Evolutionary conservation across 2,797 vertebrate genomes (phyloP).

Genomic region (Galagoides demidoff): DNA sequence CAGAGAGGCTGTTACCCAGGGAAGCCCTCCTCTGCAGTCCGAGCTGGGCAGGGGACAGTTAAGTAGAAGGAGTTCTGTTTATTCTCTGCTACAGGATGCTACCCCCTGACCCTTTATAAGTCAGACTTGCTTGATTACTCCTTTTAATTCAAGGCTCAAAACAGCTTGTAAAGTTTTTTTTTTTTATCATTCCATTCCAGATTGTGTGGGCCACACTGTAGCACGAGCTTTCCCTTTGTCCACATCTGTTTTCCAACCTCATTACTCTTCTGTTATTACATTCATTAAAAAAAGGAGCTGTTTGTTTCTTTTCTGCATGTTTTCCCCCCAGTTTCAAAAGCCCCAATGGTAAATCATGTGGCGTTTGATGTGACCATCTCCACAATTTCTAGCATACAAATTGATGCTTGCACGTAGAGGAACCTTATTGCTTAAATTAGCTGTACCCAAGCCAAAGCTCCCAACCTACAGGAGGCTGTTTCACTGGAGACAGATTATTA

Average conservation of each 20-base stretch:
- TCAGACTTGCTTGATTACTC: constrained; percentile 87
- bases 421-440: constrained; percentile 43
- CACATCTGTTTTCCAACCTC: constrained; percentile 91
- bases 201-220: constrained; percentile 82
- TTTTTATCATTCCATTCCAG: constrained; percentile 88
- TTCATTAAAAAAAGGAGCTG: constrained; percentile 77
- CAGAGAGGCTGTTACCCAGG: constrained; percentile 70
- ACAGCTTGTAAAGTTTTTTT: constrained; percentile 89
- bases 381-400: not conserved
- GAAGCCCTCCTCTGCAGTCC: constrained; percentile 65
- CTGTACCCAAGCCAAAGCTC: not conserved
- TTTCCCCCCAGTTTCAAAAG: constrained; percentile 72
- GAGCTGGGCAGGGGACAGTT: constrained; percentile 60
- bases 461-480: not conserved
- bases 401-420: not conserved
- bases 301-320: constrained; percentile 83
- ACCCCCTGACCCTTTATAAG: constrained; percentile 83
- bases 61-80: constrained; percentile 87
- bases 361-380: constrained; percentile 31
- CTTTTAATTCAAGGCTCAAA: constrained; percentile 88
- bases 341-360: constrained; percentile 53
- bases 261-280: constrained; percentile 88
- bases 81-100: constrained; percentile 87
- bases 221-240: constrained; percentile 80
- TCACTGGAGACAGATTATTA: not conserved